Conservation (phyloP, 2,888 invertebrate species). For the Cerceris ruficornis region DNA sequence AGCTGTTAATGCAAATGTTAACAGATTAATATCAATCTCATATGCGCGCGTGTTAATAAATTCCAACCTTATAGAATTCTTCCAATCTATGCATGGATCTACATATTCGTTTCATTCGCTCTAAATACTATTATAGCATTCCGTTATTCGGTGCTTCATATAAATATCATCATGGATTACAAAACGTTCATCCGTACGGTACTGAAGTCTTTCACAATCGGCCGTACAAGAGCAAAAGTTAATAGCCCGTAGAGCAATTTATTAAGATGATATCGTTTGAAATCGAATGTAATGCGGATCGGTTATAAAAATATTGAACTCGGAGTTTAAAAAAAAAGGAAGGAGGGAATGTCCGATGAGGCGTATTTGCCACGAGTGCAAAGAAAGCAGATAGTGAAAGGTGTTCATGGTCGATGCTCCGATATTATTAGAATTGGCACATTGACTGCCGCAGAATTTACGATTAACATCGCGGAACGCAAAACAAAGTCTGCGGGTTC, state of each 20-base stretch:
- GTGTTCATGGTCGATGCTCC: constrained; percentile 50
- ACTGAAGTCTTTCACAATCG: neutral
- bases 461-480: constrained; percentile 44
- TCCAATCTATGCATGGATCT: too few relatives aligned
- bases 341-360: neutral
- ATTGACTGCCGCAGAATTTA: constrained; percentile 59
- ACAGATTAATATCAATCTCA: too few relatives aligned
- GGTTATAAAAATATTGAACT: neutral
- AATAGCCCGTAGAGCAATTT: neutral
- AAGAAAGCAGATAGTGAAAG: constrained; percentile 23
- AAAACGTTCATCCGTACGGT: neutral
- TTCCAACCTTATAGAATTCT: too few relatives aligned
- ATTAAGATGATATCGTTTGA: neutral
- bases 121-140: too few relatives aligned
- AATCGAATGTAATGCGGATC: constrained; percentile 4
- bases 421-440: constrained; percentile 60
- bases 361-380: neutral
- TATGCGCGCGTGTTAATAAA: too few relatives aligned
- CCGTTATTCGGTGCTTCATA: too few relatives aligned
- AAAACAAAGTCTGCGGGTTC: constrained; percentile 6
- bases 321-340: neutral
- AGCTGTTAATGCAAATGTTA: too few relatives aligned
- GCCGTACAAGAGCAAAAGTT: neutral
- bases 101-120: too few relatives aligned
- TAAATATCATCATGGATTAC: too few relatives aligned